Percentiles rank a stretch among this genome's conserved stretches.
Evolutionary conservation across 2,888 invertebrate genomes (phyloP).

Genomic region (Pseudeuparius sepicola): DNA sequence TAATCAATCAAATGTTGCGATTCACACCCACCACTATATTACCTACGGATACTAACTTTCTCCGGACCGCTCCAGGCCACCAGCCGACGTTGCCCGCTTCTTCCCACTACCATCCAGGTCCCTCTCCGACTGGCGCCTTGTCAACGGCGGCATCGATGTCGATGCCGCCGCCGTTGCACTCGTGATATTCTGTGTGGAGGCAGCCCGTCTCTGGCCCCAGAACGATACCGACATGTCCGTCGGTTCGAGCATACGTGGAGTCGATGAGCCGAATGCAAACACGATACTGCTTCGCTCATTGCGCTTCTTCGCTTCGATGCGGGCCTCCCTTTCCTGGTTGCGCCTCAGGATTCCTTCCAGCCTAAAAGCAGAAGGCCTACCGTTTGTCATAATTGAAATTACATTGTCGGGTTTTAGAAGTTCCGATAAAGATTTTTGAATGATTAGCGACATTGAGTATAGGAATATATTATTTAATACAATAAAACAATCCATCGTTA

Average conservation of each 20-base stretch:
- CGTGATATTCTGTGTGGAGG: conserved; percentile 84
- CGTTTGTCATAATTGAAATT: no score
- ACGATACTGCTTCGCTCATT: conserved; percentile 65
- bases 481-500: no score
- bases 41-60: conserved; percentile 43
- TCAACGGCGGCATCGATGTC: conserved; percentile 47
- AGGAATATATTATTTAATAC: no score
- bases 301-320: conserved; percentile 65
- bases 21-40: no score
- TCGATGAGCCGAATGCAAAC: conserved; percentile 88
- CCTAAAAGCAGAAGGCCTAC: conserved; percentile 32
- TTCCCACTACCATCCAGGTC: conserved; percentile 65
- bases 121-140: conserved; percentile 76
- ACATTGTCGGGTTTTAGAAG: no score
- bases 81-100: conserved; percentile 67
- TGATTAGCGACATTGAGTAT: no score
- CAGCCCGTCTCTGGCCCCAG: conserved; percentile 82
- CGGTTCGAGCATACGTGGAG: conserved; percentile 77
- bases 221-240: conserved; percentile 68
- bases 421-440: no score
- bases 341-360: conserved; percentile 77
- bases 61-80: conserved; percentile 55
- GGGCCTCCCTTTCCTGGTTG: conserved; percentile 47
- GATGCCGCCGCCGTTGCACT: no score
- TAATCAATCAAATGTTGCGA: no score